Evolutionary conservation across 2,797 vertebrate species (phyloP).

Genomic region (Ptychobarbus kaznakovi): DNA sequence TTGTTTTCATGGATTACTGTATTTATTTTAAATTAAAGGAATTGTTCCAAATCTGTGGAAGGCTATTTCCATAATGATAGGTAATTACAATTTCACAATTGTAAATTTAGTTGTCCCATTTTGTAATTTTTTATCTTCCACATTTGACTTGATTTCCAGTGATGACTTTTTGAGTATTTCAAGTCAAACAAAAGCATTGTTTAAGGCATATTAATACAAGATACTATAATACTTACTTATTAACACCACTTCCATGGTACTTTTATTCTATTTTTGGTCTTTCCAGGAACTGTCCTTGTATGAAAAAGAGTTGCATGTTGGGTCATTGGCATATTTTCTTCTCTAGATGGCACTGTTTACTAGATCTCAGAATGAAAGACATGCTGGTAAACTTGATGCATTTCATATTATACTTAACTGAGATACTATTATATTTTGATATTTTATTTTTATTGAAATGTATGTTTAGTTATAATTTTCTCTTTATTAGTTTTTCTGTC

Average conservation of each 20-base stretch:
- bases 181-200: neutral
- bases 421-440: neutral
- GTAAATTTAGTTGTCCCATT: neutral
- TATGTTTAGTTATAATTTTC: neutral
- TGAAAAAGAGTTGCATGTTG: neutral
- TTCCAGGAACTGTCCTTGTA: neutral
- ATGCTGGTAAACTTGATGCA: neutral
- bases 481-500: neutral
- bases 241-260: neutral
- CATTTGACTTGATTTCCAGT: neutral
- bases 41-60: neutral
- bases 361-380: neutral
- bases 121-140: neutral
- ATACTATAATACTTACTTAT: neutral
- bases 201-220: neutral
- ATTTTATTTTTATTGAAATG: neutral
- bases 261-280: neutral
- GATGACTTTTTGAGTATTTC: neutral
- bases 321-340: neutral
- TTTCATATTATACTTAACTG: neutral
- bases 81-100: neutral
- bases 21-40: neutral
- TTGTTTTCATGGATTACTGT: neutral
- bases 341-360: slow-evolving; percentile 40
- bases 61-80: neutral